Conservation (phyloP, 2,113 vertebrate species). For the Cairina moschata region DNA sequence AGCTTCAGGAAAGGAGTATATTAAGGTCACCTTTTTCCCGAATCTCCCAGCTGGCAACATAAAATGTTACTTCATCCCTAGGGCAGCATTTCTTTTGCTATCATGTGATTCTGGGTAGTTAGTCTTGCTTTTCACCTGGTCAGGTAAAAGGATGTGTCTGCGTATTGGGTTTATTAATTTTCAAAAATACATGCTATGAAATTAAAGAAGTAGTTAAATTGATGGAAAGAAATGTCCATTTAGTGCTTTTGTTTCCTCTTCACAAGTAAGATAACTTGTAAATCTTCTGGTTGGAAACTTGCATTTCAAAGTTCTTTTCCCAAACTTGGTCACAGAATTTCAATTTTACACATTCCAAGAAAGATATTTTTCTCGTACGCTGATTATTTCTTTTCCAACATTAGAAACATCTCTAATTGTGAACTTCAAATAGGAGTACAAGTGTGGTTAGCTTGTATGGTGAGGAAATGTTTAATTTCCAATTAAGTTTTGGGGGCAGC, state of each 20-base stretch:
- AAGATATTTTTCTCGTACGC: not conserved
- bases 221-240: slow-evolving; percentile 1
- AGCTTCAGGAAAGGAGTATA: not conserved
- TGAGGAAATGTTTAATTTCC: slow-evolving; percentile 60
- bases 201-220: slow-evolving; percentile 17
- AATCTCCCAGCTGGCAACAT: not conserved
- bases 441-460: slow-evolving; percentile 24
- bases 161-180: slow-evolving; percentile 21
- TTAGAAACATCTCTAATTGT: slow-evolving; percentile 19
- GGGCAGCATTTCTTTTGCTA: not conserved
- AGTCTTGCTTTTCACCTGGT: not conserved
- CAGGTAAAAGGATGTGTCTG: not conserved
- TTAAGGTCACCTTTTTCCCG: slow-evolving; percentile 24
- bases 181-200: slow-evolving; percentile 31
- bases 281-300: not conserved
- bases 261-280: not conserved
- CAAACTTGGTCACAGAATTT: not conserved
- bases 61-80: slow-evolving; percentile 5
- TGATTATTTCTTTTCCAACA: slow-evolving; percentile 12
- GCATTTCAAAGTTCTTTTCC: not conserved
- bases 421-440: slow-evolving; percentile 49
- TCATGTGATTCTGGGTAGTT: not conserved
- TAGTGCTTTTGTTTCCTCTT: not conserved
- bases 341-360: not conserved
- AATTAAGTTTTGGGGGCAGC: slow-evolving; percentile 47